Evolutionary conservation across 2,797 vertebrate species (phyloP).

Genomic region (Acomys russatus): DNA sequence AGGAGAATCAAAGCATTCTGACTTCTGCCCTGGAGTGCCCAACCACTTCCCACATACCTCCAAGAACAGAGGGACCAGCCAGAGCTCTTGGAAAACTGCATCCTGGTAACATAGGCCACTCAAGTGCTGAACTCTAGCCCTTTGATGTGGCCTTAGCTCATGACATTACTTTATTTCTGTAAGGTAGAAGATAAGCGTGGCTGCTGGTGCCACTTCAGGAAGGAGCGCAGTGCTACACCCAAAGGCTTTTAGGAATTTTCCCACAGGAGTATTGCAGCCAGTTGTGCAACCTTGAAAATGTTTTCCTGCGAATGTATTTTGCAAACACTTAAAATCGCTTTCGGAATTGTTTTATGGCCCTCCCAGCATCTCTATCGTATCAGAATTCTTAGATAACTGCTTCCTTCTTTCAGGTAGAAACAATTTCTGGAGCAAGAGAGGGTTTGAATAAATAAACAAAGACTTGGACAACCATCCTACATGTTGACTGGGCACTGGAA

Average conservation of each 20-base stretch:
- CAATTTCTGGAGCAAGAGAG: slow-evolving; percentile 55
- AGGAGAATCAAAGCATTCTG: slow-evolving; percentile 55
- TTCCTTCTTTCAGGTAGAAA: slow-evolving; percentile 13
- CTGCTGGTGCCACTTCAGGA: slow-evolving; percentile 61
- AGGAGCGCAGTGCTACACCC: slow-evolving; percentile 19
- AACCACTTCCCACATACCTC: slow-evolving; percentile 51
- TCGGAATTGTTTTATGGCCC: slow-evolving; percentile 58
- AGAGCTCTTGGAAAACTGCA: slow-evolving; percentile 47
- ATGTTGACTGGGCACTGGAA: slow-evolving; percentile 15
- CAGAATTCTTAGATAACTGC: not conserved
- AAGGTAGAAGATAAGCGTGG: slow-evolving; percentile 73
- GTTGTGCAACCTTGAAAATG: slow-evolving; percentile 20
- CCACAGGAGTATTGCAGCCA: slow-evolving; percentile 34
- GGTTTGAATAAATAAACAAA: slow-evolving; percentile 33
- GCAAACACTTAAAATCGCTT: slow-evolving; percentile 17
- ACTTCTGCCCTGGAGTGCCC: slow-evolving; percentile 29
- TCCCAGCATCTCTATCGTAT: not conserved
- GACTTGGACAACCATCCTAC: not conserved
- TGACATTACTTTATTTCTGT: slow-evolving; percentile 70
- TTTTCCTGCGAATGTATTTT: slow-evolving; percentile 4
- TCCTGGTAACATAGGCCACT: slow-evolving; percentile 14
- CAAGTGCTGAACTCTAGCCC: slow-evolving; percentile 71
- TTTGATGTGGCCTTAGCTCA: slow-evolving; percentile 76
- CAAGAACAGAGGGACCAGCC: slow-evolving; percentile 46
- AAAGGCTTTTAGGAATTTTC: slow-evolving; percentile 77